Evolutionary conservation across 2,797 vertebrate genomes (phyloP).

Genomic region (Ateles fusciceps): DNA sequence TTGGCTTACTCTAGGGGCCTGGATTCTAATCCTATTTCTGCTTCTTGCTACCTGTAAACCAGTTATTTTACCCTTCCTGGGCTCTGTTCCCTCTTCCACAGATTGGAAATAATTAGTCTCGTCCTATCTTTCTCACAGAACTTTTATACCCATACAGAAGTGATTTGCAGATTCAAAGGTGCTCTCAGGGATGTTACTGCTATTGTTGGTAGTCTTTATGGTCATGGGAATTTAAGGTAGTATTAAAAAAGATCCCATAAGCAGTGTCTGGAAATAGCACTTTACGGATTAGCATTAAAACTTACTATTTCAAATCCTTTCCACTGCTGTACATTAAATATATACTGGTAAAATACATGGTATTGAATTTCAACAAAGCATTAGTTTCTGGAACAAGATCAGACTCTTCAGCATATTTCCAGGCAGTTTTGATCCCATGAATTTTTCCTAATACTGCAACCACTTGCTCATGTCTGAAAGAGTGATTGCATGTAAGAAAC

Average conservation of each 20-base stretch:
- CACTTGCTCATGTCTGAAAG: conserved; percentile 54
- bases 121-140: background rate
- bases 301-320: conserved; percentile 43
- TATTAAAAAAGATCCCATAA: conserved; percentile 41
- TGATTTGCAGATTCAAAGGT: background rate
- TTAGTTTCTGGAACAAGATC: conserved; percentile 50
- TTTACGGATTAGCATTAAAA: conserved; percentile 40
- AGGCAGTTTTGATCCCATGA: conserved; percentile 48
- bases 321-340: conserved; percentile 11
- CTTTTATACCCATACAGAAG: background rate
- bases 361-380: conserved; percentile 52
- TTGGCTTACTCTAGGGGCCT: background rate
- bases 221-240: background rate
- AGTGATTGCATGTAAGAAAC: conserved; percentile 40
- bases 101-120: background rate
- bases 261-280: conserved; percentile 44
- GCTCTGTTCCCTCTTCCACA: background rate
- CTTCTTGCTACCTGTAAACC: background rate
- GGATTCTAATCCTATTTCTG: conserved; percentile 8
- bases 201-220: background rate
- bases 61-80: background rate
- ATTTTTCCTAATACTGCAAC: conserved; percentile 29
- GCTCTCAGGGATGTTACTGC: background rate
- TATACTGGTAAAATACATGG: conserved; percentile 3
- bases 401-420: conserved; percentile 30